phyloP scores from a whole-genome alignment of 2,888 invertebrate species.

The Apeira syringaria region DNA sequence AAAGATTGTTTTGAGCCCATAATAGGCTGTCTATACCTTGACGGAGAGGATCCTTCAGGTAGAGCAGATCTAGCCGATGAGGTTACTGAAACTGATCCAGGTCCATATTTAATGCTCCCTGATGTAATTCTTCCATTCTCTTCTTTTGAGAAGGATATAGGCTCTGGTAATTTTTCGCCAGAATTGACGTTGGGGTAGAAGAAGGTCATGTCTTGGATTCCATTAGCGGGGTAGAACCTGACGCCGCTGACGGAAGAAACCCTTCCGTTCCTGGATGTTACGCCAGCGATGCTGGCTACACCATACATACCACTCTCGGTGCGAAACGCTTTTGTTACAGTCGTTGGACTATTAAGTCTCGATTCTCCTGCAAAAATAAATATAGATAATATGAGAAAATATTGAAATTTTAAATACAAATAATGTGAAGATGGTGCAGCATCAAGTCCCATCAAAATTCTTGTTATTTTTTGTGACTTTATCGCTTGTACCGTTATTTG shows the following conservation, averaged over 20 bases:
- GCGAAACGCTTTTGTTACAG: conserved; percentile 26
- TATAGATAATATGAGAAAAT: no score
- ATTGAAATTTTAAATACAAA: no score
- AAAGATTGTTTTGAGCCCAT: conserved; percentile 7
- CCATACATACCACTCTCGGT: conserved; percentile 41
- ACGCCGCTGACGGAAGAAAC: conserved; percentile 54
- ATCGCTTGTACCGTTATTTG: conserved; percentile 5
- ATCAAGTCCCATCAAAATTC: neutral
- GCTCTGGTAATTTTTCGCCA: conserved; percentile 35
- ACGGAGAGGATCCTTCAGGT: conserved; percentile 31
- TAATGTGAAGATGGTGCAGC: conserved; percentile 8
- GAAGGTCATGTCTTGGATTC: conserved; percentile 15
- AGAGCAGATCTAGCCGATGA: conserved; percentile 46
- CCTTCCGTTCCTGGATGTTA: conserved; percentile 56
- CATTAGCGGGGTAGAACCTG: conserved; percentile 44
- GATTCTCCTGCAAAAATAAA: conserved; percentile 21
- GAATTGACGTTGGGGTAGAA: conserved; percentile 21
- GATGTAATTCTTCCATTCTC: conserved; percentile 45
- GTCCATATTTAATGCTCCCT: conserved; percentile 51
- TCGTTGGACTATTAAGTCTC: conserved; percentile 15
- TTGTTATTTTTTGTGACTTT: neutral
- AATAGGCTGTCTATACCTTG: conserved; percentile 17
- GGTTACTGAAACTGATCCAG: conserved; percentile 54
- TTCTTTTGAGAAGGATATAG: conserved; percentile 45
- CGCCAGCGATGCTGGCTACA: conserved; percentile 53